Conservation (phyloP, 2,888 invertebrate species). For the Rhingia campestris region DNA sequence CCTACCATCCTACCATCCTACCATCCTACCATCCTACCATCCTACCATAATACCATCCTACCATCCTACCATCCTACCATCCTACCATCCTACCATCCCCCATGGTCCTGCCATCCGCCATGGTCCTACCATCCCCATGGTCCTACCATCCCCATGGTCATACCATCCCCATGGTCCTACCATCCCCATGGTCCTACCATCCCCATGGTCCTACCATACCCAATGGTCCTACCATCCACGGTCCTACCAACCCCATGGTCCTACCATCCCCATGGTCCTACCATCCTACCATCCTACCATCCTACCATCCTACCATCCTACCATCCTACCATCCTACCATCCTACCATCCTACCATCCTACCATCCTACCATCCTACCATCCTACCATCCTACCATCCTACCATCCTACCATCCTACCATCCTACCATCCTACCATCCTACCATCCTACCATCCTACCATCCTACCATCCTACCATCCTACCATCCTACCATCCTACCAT, state of each 20-base stretch:
- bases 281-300: background rate
- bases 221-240: no score
- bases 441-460: background rate
- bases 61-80: background rate
- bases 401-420: background rate
- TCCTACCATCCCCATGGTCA: no score
- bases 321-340: background rate
- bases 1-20: slow-evolving; percentile 12
- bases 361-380: background rate
- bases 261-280: no score
- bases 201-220: no score
- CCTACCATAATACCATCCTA: background rate
- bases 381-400: background rate
- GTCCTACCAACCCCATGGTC: no score
- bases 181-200: no score
- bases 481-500: background rate
- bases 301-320: background rate
- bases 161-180: no score
- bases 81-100: no score
- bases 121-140: no score
- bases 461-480: background rate
- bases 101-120: no score
- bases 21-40: slow-evolving; percentile 1
- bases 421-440: background rate
- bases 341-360: background rate